Percentiles rank a stretch among this genome's conserved stretches.
Evolutionary conservation across 2,113 vertebrate species (phyloP).

Genomic region (Petroica traversi): DNA sequence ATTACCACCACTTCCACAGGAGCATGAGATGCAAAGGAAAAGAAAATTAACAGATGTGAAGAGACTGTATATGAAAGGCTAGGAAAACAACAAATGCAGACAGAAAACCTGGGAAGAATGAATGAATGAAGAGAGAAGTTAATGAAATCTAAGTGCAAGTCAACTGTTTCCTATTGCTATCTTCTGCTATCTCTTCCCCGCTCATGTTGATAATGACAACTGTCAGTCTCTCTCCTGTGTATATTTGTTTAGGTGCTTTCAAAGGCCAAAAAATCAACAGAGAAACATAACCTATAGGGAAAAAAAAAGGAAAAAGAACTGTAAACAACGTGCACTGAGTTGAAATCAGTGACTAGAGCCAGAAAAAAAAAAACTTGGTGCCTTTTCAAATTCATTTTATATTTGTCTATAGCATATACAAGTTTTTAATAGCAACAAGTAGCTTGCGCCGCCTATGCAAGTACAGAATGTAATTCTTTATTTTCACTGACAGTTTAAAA

Average conservation of each 20-base stretch:
- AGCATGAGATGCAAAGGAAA: background rate
- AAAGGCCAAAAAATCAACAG: background rate
- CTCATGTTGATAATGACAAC: background rate
- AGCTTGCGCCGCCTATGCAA: background rate
- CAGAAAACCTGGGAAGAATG: background rate
- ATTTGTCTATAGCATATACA: background rate
- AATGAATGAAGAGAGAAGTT: background rate
- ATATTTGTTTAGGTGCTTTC: background rate
- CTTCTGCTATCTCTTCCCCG: background rate
- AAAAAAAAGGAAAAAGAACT: background rate
- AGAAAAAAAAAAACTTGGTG: background rate
- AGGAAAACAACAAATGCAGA: background rate
- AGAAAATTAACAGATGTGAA: background rate
- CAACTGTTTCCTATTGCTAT: background rate
- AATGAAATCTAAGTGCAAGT: background rate
- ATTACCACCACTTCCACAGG: background rate
- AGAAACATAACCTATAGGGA: background rate
- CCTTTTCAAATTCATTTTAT: slow-evolving; percentile 11
- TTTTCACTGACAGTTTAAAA: slow-evolving; percentile 15
- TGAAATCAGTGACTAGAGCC: background rate
- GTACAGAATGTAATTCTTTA: background rate
- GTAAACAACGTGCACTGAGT: background rate
- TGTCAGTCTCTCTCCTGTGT: background rate
- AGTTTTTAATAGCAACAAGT: slow-evolving; percentile 56
- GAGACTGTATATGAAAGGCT: background rate